These are phyloP conservation scores for Dicerorhinus sumatrensis DNA, from an alignment of 2,113 vertebrate genomes.

Conservation along the genomic window DNA sequence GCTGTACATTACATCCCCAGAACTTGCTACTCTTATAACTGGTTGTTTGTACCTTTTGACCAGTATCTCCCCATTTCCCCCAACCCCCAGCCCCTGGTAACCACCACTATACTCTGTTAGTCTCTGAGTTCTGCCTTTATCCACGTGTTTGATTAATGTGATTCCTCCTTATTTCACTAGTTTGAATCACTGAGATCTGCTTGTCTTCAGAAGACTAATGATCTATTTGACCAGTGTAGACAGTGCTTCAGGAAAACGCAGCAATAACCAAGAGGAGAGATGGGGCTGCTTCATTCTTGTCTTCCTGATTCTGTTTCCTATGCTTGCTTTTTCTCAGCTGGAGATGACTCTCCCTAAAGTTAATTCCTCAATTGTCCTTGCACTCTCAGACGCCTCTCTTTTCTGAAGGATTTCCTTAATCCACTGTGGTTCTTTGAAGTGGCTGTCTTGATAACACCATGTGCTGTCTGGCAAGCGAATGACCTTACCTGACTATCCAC, in stretches of 20 bases:
- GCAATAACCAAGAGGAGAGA: neutral
- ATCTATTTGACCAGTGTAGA: slow-evolving; percentile 15
- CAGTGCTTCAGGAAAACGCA: neutral
- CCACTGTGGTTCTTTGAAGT: slow-evolving; percentile 62
- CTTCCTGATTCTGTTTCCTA: slow-evolving; percentile 15
- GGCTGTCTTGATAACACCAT: slow-evolving; percentile 63
- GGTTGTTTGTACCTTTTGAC: neutral
- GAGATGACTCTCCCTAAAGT: neutral
- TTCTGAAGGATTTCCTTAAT: slow-evolving; percentile 67
- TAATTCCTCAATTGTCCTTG: slow-evolving; percentile 50
- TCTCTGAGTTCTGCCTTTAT: neutral
- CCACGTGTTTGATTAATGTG: neutral
- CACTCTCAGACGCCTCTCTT: slow-evolving; percentile 38
- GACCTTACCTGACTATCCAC: slow-evolving; percentile 56
- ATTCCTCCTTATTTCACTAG: neutral
- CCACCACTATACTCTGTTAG: neutral
- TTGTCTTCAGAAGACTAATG: neutral
- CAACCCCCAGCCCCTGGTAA: neutral
- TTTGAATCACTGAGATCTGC: slow-evolving; percentile 9
- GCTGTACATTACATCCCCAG: neutral
- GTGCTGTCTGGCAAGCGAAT: slow-evolving; percentile 45
- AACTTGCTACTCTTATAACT: neutral
- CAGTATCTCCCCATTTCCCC: too few species aligned
- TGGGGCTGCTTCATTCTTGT: neutral
- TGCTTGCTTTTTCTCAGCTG: neutral